Evolutionary conservation across 2,888 invertebrate genomes (phyloP).

Genomic region (Caenorhabditis uteleia): DNA sequence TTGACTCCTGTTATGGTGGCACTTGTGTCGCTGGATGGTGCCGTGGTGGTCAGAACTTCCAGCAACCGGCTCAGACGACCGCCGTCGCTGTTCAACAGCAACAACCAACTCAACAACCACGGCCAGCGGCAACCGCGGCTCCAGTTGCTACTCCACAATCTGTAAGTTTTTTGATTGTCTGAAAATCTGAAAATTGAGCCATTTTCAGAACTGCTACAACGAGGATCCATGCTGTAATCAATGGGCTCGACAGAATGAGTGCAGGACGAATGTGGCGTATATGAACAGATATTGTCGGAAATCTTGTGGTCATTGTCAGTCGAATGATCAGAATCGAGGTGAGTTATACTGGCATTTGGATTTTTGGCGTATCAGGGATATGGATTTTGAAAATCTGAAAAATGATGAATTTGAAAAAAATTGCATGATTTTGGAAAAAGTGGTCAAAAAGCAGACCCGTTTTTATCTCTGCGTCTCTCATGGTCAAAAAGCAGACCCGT

Average conservation of each 20-base stretch:
- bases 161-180: slow-evolving; percentile 11
- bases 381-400: not conserved
- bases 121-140: slow-evolving; percentile 17
- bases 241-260: slow-evolving; percentile 61
- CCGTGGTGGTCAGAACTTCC: slow-evolving; percentile 51
- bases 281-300: slow-evolving; percentile 65
- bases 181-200: not conserved
- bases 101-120: slow-evolving; percentile 6
- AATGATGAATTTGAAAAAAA: not conserved
- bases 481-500: too few species aligned
- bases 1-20: slow-evolving; percentile 63
- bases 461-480: too few species aligned
- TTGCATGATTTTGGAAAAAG: slow-evolving; percentile 3
- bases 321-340: slow-evolving; percentile 45
- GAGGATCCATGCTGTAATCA: slow-evolving; percentile 67
- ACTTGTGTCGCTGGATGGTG: slow-evolving; percentile 61
- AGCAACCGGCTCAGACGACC: slow-evolving; percentile 37
- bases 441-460: too few species aligned
- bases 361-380: not conserved
- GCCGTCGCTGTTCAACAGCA: slow-evolving; percentile 34
- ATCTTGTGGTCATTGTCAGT: slow-evolving; percentile 59
- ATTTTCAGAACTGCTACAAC: slow-evolving; percentile 59
- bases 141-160: slow-evolving; percentile 28
- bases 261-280: slow-evolving; percentile 57
- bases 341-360: not conserved